Percentiles rank a stretch among this genome's conserved stretches.
Evolutionary conservation across 2,888 invertebrate species (phyloP).

Genomic region (Ligdia adustata): DNA sequence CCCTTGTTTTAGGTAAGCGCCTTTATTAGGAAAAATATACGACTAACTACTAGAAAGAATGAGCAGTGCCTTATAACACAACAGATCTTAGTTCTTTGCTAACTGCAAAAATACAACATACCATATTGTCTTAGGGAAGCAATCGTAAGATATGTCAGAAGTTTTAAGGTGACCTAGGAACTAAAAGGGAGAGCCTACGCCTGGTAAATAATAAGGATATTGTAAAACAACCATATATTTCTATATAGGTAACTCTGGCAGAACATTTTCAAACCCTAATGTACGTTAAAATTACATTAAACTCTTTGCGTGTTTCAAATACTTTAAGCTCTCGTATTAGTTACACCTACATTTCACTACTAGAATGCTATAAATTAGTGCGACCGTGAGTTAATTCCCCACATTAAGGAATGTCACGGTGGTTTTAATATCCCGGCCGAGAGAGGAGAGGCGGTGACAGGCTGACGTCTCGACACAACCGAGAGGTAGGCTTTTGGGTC

Average conservation of each 20-base stretch:
- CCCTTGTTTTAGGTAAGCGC: not conserved
- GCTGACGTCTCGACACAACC: slow-evolving; percentile 38
- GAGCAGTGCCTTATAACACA: no score
- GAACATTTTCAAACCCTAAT: not conserved
- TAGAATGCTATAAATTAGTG: slow-evolving; percentile 27
- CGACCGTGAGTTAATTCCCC: slow-evolving; percentile 31
- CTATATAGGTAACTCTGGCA: not conserved
- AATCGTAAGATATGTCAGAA: no score
- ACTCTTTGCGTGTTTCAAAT: not conserved
- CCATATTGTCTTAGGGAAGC: no score
- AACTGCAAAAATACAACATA: no score
- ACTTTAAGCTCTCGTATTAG: not conserved
- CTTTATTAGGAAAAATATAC: no score
- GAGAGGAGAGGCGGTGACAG: slow-evolving; percentile 44
- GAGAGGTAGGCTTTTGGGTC: slow-evolving; percentile 2
- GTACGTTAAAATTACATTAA: not conserved
- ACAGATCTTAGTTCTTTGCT: no score
- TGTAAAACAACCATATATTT: not conserved
- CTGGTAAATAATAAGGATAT: no score
- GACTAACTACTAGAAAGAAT: no score
- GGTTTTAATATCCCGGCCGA: slow-evolving; percentile 55
- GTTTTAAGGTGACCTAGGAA: no score
- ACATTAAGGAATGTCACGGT: slow-evolving; percentile 44
- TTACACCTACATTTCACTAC: slow-evolving; percentile 1
- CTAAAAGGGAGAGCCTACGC: no score